Conservation (phyloP, 2,113 vertebrate genomes). For the Hyperopisus bebe region DNA sequence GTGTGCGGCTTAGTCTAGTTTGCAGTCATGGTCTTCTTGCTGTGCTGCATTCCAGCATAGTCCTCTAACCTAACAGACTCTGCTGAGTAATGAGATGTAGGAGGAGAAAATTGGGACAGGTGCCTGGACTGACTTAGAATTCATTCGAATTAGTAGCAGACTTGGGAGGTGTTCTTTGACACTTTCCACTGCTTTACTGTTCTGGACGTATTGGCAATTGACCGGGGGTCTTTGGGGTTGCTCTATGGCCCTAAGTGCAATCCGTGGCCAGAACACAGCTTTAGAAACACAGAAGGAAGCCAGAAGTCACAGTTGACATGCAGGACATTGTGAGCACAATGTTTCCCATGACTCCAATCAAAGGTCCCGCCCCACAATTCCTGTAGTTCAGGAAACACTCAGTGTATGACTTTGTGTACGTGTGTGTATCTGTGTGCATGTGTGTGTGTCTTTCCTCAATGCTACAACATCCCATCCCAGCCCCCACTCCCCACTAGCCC, state of each 20-base stretch:
- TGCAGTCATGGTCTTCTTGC: conserved; percentile 27
- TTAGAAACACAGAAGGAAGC: conserved; percentile 2
- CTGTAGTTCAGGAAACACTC: conserved; percentile 29
- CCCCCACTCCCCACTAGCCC: not conserved
- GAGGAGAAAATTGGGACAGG: conserved; percentile 25
- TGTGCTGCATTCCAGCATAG: conserved; percentile 24
- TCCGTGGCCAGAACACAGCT: not conserved
- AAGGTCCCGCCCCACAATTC: not conserved
- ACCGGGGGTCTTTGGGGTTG: not conserved
- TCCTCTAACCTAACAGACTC: conserved; percentile 24
- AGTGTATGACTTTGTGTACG: not conserved
- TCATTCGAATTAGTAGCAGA: not conserved
- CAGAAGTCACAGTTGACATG: conserved; percentile 2
- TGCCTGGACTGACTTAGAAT: not conserved
- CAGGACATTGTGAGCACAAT: not conserved
- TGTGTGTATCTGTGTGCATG: not conserved
- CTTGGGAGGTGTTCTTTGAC: not conserved
- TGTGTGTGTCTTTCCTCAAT: not conserved
- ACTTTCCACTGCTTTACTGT: not conserved
- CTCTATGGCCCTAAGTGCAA: not conserved
- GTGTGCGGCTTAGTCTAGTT: conserved; percentile 18
- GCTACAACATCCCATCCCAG: not conserved
- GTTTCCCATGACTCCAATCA: conserved; percentile 6
- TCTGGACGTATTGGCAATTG: not conserved
- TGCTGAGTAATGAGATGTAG: conserved; percentile 27